Evolutionary conservation across 2,888 invertebrate genomes (phyloP), one percentile per base, ranked within the genome.

Genomic region (Drosophila mettleri): DNA sequence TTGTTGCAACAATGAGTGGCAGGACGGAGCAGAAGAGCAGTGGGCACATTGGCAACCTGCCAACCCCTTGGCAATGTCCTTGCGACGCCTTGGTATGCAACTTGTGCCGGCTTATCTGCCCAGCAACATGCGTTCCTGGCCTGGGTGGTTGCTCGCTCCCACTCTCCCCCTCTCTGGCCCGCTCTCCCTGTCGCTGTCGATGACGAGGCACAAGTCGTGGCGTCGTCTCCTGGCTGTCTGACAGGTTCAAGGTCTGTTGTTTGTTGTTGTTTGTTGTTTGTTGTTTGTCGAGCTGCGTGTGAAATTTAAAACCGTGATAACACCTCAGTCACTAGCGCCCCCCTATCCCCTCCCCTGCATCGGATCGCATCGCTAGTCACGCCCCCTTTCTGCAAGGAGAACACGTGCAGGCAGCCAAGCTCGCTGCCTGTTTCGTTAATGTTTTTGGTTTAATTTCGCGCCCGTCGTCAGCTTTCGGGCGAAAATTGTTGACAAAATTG

Each of bases 401-500:
- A 49, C 78, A 70, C 74, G 78, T 74, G 76, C 76, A 33, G 45
- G 27, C 45, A 31, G 31, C 5, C 24, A 24, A 6, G 33, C 33
- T 10, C 57, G 60, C 52, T 39, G n/a, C 27, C 38, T 39, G 41
- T 33, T n/a, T 43, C 49, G 70, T 64, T 62, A 74, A 55, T 79
- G 69, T 66, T 78, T 78, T 81, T 66, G 76, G 79, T 88, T 86
- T 88, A 81, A 83, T 86, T 87, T 88, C 74, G 73, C 75, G 80
- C 65, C 65, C 67, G 63, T 75, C 68, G 69, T 39, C 75, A 57
- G 57, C 76, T 65, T 76, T 76, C 70, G 86, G 80, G 86, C 36
- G n/a, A 14, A 88, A 88, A 88, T 88, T 87, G 88, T 83, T 82
- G 86, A 82, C 85, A 86, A 91, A 92, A 92, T 92, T 92, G 92